phyloP scores from a whole-genome alignment of 2,888 invertebrate species.

The Aethes cnicana region DNA sequence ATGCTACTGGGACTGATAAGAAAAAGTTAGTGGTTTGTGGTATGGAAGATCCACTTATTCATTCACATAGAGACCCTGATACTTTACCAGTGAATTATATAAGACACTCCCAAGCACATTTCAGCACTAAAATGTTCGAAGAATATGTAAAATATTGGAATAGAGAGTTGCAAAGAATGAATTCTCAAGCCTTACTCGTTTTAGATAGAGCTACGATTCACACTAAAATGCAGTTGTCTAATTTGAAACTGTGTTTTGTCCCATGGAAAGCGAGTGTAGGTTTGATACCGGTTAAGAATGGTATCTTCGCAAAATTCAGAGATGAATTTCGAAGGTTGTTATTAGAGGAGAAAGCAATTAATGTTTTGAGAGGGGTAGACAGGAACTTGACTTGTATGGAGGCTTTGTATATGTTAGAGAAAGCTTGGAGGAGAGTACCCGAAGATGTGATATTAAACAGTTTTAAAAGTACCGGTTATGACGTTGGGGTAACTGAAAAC shows the following conservation, averaged over 20 bases:
- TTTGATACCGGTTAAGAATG: slow-evolving; percentile 52
- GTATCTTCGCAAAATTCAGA: slow-evolving; percentile 45
- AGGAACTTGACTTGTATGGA: slow-evolving; percentile 51
- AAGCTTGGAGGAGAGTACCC: slow-evolving; percentile 48
- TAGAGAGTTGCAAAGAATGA: slow-evolving; percentile 39
- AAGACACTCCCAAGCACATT: slow-evolving; percentile 48
- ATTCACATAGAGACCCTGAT: slow-evolving; percentile 46
- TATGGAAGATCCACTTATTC: slow-evolving; percentile 47
- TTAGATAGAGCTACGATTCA: slow-evolving; percentile 54
- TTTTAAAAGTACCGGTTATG: slow-evolving; percentile 47
- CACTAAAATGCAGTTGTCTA: slow-evolving; percentile 48
- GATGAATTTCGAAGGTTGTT: slow-evolving; percentile 47
- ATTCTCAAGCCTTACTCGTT: slow-evolving; percentile 45
- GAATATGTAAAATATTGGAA: slow-evolving; percentile 54
- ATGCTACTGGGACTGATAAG: slow-evolving; percentile 50
- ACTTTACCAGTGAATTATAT: slow-evolving; percentile 51
- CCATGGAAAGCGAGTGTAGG: slow-evolving; percentile 53
- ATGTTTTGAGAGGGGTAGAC: slow-evolving; percentile 45
- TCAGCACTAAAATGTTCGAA: slow-evolving; percentile 53
- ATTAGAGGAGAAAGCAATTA: slow-evolving; percentile 48
- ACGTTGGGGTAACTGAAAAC: slow-evolving; percentile 40
- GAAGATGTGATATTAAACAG: slow-evolving; percentile 43
- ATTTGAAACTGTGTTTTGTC: slow-evolving; percentile 51
- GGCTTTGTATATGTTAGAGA: slow-evolving; percentile 48
- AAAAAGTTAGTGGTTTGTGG: slow-evolving; percentile 51